phyloP scores from a whole-genome alignment of 2,888 invertebrate genomes.

The Chrysina gloriosa region DNA sequence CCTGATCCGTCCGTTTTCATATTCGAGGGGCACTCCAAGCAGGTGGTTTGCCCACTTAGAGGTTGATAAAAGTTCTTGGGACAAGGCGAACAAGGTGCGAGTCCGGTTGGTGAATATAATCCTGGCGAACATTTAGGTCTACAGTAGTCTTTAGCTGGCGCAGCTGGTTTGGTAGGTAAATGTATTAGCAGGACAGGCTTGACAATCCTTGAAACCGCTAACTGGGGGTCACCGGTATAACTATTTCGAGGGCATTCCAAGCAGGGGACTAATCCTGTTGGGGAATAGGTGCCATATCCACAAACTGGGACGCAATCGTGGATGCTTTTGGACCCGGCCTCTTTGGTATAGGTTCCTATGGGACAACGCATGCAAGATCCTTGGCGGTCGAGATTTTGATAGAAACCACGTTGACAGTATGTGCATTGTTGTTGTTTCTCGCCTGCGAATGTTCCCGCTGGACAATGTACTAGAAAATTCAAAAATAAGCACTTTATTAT shows the following conservation, averaged over 20 bases:
- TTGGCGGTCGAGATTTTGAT: constrained; percentile 92
- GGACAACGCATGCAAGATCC: constrained; percentile 92
- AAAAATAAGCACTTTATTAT: not conserved
- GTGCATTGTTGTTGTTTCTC: constrained; percentile 92
- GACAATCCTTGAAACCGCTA: constrained; percentile 93
- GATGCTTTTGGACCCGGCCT: constrained; percentile 88
- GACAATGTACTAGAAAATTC: constrained; percentile 85
- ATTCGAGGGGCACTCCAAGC: constrained; percentile 90
- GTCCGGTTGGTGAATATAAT: constrained; percentile 85
- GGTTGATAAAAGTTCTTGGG: constrained; percentile 94
- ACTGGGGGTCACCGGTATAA: constrained; percentile 89
- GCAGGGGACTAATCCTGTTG: constrained; percentile 93
- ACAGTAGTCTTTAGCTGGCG: constrained; percentile 83
- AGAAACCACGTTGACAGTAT: constrained; percentile 91
- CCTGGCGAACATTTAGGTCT: constrained; percentile 91
- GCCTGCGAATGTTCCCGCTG: constrained; percentile 93
- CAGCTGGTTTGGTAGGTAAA: constrained; percentile 94
- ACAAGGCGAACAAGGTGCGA: constrained; percentile 93
- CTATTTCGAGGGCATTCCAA: constrained; percentile 94
- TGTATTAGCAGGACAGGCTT: constrained; percentile 89
- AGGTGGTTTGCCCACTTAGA: constrained; percentile 83
- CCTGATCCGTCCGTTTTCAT: constrained; percentile 87
- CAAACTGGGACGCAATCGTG: constrained; percentile 93
- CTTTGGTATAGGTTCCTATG: constrained; percentile 90
- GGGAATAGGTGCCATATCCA: constrained; percentile 95